phyloP scores from a whole-genome alignment of 2,113 vertebrate species.

The Gobius niger region DNA sequence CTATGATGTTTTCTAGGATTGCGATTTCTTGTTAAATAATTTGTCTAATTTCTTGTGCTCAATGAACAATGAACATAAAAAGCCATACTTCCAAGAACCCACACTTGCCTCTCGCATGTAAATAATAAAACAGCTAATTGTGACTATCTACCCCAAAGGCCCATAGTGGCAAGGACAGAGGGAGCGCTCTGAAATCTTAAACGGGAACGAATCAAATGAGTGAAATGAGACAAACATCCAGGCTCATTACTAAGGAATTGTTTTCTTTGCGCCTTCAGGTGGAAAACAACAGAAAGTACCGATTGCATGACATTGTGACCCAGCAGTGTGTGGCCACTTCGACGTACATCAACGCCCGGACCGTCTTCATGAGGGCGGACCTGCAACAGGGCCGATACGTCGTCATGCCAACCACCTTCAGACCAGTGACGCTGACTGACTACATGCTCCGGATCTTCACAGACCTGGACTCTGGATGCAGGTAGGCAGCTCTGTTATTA shows the following conservation, averaged over 20 bases:
- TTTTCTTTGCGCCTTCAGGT: conserved; percentile 73
- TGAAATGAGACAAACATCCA: no score
- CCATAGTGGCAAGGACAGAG: no score
- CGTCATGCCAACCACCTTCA: conserved; percentile 87
- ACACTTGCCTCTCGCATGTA: background rate
- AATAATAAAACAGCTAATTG: background rate
- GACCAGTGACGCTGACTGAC: conserved; percentile 67
- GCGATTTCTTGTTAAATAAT: no score
- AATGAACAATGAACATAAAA: no score
- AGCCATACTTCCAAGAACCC: no score
- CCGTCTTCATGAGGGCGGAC: conserved; percentile 80
- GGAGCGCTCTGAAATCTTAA: no score
- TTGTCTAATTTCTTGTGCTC: no score
- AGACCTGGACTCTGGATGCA: conserved; percentile 82
- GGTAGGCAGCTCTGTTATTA: conserved; percentile 62
- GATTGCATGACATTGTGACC: conserved; percentile 85
- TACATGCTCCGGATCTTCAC: conserved; percentile 89
- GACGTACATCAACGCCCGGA: conserved; percentile 84
- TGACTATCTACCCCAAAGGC: no score
- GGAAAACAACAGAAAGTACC: conserved; percentile 88
- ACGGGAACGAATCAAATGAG: no score
- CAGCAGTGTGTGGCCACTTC: conserved; percentile 80
- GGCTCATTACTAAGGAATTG: no score
- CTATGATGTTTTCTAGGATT: no score
- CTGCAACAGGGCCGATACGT: conserved; percentile 85